Percentiles rank a stretch among this genome's conserved stretches.
Conservation (phyloP, 1,140 invertebrate species). For the Chelonus insularis region DNA sequence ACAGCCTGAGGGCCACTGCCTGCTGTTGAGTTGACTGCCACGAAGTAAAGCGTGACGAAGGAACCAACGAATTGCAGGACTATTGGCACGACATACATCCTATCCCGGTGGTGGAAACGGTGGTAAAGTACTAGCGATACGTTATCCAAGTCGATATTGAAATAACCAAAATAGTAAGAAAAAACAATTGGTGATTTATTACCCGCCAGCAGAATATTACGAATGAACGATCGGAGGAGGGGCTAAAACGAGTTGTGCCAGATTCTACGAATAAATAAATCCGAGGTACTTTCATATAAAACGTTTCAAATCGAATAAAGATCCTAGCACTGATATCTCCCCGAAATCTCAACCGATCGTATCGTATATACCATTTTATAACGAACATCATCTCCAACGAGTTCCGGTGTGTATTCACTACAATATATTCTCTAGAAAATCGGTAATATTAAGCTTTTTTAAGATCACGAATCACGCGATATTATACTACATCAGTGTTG, state of each 20-base stretch:
- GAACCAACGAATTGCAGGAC: constrained; percentile 24
- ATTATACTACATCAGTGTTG: not conserved
- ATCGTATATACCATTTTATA: constrained; percentile 30
- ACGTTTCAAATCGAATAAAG: constrained; percentile 30
- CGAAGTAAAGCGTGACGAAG: constrained; percentile 17
- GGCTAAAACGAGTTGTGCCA: constrained; percentile 25
- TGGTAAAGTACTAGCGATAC: constrained; percentile 20
- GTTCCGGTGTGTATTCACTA: constrained; percentile 7
- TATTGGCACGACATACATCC: constrained; percentile 28
- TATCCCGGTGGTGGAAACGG: not conserved
- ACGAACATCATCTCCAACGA: constrained; percentile 24
- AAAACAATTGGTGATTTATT: constrained; percentile 30
- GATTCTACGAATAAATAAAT: constrained; percentile 28
- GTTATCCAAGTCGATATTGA: constrained; percentile 25
- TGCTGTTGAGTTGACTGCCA: constrained; percentile 7
- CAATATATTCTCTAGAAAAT: not conserved
- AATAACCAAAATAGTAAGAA: constrained; percentile 27
- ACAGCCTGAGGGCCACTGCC: not conserved
- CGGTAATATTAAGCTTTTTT: constrained; percentile 3
- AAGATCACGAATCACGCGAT: constrained; percentile 6
- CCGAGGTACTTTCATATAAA: constrained; percentile 22
- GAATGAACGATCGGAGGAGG: constrained; percentile 19
- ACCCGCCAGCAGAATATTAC: constrained; percentile 25
- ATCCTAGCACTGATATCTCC: constrained; percentile 31
- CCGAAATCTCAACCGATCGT: constrained; percentile 24